These are phyloP conservation scores for Tarsius wallacei DNA, from an alignment of 2,797 vertebrate species.

Conservation along the genomic window DNA sequence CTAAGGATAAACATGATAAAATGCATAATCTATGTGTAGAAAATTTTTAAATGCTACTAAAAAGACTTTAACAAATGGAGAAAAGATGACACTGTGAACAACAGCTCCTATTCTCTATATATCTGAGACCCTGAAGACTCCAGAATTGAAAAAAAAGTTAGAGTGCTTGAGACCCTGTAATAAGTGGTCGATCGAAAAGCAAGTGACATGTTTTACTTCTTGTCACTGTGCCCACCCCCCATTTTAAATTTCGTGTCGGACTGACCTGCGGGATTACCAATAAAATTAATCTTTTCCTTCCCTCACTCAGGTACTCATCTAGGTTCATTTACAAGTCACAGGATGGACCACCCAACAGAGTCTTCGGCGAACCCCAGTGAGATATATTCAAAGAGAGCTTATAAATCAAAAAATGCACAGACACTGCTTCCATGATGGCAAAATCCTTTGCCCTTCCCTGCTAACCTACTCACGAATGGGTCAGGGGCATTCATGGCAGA, in stretches of 20 bases:
- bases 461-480: not conserved
- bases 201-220: constrained; percentile 41
- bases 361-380: constrained; percentile 22
- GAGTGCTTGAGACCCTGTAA: not conserved
- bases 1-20: not conserved
- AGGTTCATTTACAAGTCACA: not conserved
- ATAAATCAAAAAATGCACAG: not conserved
- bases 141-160: not conserved
- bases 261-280: not conserved
- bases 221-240: not conserved
- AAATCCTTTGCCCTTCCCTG: not conserved
- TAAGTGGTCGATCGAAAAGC: not conserved
- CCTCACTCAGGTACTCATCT: not conserved
- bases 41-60: constrained; percentile 3
- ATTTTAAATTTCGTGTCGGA: not conserved
- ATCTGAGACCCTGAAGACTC: not conserved
- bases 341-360: not conserved
- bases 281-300: not conserved
- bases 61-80: not conserved
- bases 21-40: not conserved
- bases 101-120: not conserved
- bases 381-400: not conserved
- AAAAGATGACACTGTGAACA: not conserved
- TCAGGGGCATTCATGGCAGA: not conserved
- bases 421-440: not conserved